Evolutionary conservation across 2,113 vertebrate genomes (phyloP).

Genomic region (Propithecus coquereli): DNA sequence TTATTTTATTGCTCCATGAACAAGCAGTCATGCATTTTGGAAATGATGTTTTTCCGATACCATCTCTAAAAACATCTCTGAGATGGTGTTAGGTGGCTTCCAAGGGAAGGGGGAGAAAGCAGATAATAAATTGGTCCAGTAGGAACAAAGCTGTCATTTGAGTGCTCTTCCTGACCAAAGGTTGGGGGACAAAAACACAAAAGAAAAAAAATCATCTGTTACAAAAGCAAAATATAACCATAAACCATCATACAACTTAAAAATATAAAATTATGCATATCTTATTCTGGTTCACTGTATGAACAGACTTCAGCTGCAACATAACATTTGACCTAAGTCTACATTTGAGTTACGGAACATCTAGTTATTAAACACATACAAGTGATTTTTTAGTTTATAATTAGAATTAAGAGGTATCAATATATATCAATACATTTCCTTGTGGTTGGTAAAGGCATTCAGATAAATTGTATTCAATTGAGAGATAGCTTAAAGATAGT

Average conservation of each 20-base stretch:
- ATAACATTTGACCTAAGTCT: background rate
- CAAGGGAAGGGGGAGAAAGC: background rate
- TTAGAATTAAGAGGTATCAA: background rate
- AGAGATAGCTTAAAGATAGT: background rate
- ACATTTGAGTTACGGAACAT: constrained; percentile 10
- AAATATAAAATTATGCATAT: background rate
- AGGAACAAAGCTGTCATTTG: background rate
- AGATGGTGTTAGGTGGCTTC: background rate
- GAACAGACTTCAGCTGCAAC: background rate
- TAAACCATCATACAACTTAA: background rate
- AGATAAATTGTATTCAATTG: background rate
- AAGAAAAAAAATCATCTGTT: background rate
- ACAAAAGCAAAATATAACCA: background rate
- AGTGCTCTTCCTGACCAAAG: background rate
- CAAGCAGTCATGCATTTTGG: background rate
- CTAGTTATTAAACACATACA: background rate
- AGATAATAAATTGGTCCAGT: background rate
- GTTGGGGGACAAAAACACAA: background rate
- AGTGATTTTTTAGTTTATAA: background rate
- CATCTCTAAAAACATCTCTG: background rate
- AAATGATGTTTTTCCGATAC: background rate
- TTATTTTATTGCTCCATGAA: background rate
- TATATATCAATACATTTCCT: background rate
- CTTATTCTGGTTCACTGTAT: background rate
- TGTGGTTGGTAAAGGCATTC: background rate